Conservation (phyloP, 2,797 vertebrate species). For the Salmo trutta region DNA sequence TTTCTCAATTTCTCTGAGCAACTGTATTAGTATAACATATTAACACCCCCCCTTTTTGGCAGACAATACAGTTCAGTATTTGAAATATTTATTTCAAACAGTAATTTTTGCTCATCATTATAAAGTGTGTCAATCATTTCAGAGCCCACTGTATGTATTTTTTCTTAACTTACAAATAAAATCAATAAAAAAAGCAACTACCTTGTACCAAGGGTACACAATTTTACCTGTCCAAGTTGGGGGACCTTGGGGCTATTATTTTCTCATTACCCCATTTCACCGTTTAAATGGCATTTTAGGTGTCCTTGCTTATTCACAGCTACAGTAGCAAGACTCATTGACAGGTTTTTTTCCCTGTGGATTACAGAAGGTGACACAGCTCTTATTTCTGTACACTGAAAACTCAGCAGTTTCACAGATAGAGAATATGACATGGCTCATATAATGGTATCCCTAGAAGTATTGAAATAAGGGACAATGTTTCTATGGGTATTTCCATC, state of each 20-base stretch:
- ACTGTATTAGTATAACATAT: too few relatives aligned
- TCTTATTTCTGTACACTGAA: conserved; percentile 2
- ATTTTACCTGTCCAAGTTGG: not conserved
- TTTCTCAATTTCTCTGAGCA: too few relatives aligned
- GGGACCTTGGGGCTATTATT: not conserved
- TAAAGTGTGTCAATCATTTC: too few relatives aligned
- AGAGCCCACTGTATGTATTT: too few relatives aligned
- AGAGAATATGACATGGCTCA: not conserved
- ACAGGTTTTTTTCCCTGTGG: not conserved
- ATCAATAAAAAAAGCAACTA: not conserved
- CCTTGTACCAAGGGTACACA: not conserved
- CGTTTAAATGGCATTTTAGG: not conserved
- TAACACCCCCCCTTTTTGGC: too few relatives aligned
- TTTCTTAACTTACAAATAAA: too few relatives aligned
- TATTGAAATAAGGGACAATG: not conserved
- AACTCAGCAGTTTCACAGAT: not conserved
- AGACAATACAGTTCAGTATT: too few relatives aligned
- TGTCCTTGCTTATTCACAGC: not conserved
- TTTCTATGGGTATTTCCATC: not conserved
- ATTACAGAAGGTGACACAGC: conserved; percentile 3
- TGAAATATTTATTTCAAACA: too few relatives aligned
- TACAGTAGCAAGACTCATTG: not conserved
- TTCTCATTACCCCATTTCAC: not conserved
- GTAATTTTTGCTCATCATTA: too few relatives aligned
- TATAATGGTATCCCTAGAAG: not conserved